Percentiles rank a stretch among this genome's conserved stretches.
Conservation (phyloP, 1,140 invertebrate species). For the Anthonomus grandis region DNA sequence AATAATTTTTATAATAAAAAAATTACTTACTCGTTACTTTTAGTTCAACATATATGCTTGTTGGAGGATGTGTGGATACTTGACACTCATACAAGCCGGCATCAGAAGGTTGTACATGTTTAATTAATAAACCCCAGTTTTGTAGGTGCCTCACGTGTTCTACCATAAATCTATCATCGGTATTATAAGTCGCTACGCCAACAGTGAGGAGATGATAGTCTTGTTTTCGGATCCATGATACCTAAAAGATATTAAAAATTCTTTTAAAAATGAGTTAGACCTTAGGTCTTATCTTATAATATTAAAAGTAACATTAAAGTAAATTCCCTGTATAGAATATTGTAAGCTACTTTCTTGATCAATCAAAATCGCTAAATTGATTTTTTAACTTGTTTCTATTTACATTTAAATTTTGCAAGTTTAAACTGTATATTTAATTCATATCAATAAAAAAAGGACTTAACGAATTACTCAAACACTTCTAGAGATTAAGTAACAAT, state of each 20-base stretch:
- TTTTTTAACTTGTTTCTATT: background rate
- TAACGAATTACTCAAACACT: too few relatives aligned
- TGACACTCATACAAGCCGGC: conserved; percentile 78
- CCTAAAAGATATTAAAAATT: conserved; percentile 51
- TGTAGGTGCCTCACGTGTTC: conserved; percentile 72
- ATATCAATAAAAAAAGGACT: too few relatives aligned
- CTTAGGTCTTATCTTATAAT: too few relatives aligned
- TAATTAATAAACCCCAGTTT: conserved; percentile 73
- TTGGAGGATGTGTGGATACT: conserved; percentile 74
- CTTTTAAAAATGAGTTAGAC: too few relatives aligned
- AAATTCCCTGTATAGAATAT: too few relatives aligned
- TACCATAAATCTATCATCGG: conserved; percentile 73
- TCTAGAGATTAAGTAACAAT: too few relatives aligned
- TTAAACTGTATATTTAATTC: too few relatives aligned
- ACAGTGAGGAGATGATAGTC: conserved; percentile 73
- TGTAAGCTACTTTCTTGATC: too few relatives aligned
- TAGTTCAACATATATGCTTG: conserved; percentile 70
- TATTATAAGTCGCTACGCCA: conserved; percentile 66
- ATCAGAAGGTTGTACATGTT: conserved; percentile 66
- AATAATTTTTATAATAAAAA: too few relatives aligned
- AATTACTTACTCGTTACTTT: conserved; percentile 71
- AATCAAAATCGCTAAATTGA: too few relatives aligned
- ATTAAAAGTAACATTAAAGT: too few relatives aligned
- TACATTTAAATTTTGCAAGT: background rate
- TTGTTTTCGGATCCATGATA: conserved; percentile 66